Percentiles rank a stretch among this genome's conserved stretches.
Evolutionary conservation across 2,888 invertebrate species (phyloP).

Genomic region (Hydraecia micacea): DNA sequence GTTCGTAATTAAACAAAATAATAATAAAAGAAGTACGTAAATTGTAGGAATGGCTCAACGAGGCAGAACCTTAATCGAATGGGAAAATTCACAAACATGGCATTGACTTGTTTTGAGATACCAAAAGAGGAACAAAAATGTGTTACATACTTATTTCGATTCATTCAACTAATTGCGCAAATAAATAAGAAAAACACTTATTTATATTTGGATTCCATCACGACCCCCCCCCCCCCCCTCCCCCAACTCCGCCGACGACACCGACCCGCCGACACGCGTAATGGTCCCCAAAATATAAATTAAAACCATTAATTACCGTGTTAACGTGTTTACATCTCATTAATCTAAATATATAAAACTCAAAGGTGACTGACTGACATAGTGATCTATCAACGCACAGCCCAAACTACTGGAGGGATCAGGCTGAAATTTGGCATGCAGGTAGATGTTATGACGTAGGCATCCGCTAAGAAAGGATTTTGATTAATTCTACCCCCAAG

Average conservation of each 20-base stretch:
- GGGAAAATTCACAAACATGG: not conserved
- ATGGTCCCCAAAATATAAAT: constrained; percentile 26
- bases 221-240: too few species aligned
- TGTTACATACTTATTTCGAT: not conserved
- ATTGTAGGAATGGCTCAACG: too few species aligned
- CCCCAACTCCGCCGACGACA: not conserved
- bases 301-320: constrained; percentile 30
- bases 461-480: too few species aligned
- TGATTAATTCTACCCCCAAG: too few species aligned
- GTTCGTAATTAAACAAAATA: too few species aligned
- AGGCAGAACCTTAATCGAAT: not conserved
- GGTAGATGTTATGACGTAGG: too few species aligned
- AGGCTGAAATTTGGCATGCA: too few species aligned
- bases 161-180: not conserved
- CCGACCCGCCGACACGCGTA: constrained; percentile 5
- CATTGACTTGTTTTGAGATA: not conserved
- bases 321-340: constrained; percentile 44
- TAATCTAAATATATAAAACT: too few species aligned
- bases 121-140: not conserved
- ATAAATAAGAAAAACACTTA: not conserved
- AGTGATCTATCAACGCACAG: too few species aligned
- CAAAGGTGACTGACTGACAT: too few species aligned
- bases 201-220: not conserved
- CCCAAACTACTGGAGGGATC: too few species aligned
- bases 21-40: too few species aligned